phyloP scores from a whole-genome alignment of 2,888 invertebrate species.

The Stomorhina lunata region DNA sequence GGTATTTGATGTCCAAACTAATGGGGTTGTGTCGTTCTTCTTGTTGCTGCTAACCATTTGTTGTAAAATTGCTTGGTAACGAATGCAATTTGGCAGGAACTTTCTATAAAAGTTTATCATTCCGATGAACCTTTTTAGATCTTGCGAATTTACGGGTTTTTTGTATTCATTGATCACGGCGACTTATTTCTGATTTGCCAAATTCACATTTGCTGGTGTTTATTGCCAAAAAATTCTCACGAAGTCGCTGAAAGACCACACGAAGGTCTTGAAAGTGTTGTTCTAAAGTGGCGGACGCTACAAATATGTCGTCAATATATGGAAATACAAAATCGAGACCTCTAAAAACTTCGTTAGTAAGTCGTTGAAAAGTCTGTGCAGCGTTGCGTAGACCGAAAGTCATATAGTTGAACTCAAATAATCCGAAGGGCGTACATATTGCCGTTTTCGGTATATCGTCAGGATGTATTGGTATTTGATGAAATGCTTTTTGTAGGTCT shows the following conservation, averaged over 20 bases:
- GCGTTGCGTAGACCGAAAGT: too few relatives aligned
- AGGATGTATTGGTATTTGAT: too few relatives aligned
- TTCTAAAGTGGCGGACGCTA: conserved; percentile 41
- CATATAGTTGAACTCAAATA: too few relatives aligned
- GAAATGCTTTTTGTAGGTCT: too few relatives aligned
- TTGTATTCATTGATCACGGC: conserved; percentile 22
- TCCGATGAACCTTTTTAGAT: conserved; percentile 61
- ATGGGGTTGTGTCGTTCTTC: conserved; percentile 51
- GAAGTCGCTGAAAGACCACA: conserved; percentile 58
- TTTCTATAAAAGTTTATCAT: conserved; percentile 66
- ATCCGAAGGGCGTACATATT: too few relatives aligned
- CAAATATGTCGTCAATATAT: conserved; percentile 61
- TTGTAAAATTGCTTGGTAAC: conserved; percentile 43
- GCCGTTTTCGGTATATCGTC: too few relatives aligned
- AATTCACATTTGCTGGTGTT: conserved; percentile 48
- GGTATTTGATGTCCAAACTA: conserved; percentile 40
- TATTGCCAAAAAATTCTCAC: conserved; percentile 20
- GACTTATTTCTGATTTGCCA: conserved; percentile 29
- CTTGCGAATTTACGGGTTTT: not conserved
- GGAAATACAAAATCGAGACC: conserved; percentile 45
- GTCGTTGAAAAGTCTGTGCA: conserved; percentile 10
- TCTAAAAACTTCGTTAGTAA: conserved; percentile 29
- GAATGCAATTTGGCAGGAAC: conserved; percentile 41
- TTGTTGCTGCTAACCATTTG: conserved; percentile 40
- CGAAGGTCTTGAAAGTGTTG: conserved; percentile 57